These are phyloP conservation scores for Cyprinodon tularosa DNA, from an alignment of 2,113 vertebrate genomes.

Conservation along the genomic window DNA sequence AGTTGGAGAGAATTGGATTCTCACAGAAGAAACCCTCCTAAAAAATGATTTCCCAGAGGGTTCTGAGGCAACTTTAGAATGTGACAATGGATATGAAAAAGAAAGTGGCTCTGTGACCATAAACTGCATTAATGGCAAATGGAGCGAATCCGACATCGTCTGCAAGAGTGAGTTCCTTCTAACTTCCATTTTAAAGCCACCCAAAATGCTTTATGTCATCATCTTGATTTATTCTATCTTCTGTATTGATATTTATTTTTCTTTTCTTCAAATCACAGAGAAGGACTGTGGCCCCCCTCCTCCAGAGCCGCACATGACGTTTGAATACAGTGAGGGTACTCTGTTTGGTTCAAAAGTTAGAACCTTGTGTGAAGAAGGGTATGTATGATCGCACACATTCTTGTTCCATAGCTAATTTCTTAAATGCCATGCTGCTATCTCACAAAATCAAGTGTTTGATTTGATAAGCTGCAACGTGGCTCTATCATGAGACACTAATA, in stretches of 20 bases:
- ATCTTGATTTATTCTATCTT: background rate
- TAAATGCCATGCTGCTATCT: background rate
- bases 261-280: conserved; percentile 49
- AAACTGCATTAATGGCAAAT: conserved; percentile 27
- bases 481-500: background rate
- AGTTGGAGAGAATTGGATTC: accelerated
- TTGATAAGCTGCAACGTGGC: background rate
- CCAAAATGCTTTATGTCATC: background rate
- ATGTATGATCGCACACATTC: conserved; percentile 29
- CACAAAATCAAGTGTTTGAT: background rate
- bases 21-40: conserved; percentile 33
- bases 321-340: conserved; percentile 11
- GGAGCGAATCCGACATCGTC: conserved; percentile 51
- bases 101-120: conserved; percentile 36
- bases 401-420: background rate
- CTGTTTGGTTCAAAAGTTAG: conserved; percentile 30
- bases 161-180: conserved; percentile 66
- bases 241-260: background rate
- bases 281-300: conserved; percentile 60
- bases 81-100: conserved; percentile 27
- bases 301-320: conserved; percentile 15
- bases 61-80: conserved; percentile 10
- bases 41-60: conserved; percentile 46
- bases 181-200: background rate
- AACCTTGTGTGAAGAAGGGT: conserved; percentile 67